Conservation (phyloP, 2,113 vertebrate genomes). For the Xiphophorus couchianus region DNA sequence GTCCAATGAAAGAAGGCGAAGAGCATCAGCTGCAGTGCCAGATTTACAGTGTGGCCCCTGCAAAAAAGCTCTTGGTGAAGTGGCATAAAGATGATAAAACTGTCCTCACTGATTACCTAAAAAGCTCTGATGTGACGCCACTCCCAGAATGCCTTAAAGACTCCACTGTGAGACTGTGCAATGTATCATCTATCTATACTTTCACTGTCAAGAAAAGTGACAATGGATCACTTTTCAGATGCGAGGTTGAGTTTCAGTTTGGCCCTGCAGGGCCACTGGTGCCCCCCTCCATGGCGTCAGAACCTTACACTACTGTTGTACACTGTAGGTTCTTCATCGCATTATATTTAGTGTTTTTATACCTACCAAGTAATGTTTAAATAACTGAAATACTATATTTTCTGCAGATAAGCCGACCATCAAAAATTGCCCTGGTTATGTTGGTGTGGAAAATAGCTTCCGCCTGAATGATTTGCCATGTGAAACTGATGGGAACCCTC, state of each 20-base stretch:
- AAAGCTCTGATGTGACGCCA: neutral
- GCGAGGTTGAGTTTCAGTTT: slow-evolving; percentile 57
- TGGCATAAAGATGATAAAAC: slow-evolving; percentile 30
- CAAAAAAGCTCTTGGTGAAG: slow-evolving; percentile 32
- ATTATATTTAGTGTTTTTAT: neutral
- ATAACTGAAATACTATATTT: neutral
- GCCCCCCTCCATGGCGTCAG: slow-evolving; percentile 17
- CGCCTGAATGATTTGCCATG: slow-evolving; percentile 20
- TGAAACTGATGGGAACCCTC: slow-evolving; percentile 50
- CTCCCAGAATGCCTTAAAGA: neutral
- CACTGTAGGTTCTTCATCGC: slow-evolving; percentile 54
- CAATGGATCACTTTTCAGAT: slow-evolving; percentile 47
- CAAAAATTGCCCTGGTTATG: neutral
- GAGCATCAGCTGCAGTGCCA: slow-evolving; percentile 57
- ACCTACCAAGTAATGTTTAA: neutral
- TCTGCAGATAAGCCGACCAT: slow-evolving; percentile 41
- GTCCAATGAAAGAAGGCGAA: slow-evolving; percentile 27
- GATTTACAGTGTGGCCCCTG: slow-evolving; percentile 42
- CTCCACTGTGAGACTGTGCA: accelerated
- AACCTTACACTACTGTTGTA: slow-evolving; percentile 26
- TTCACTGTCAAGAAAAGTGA: slow-evolving; percentile 22
- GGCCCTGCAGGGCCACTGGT: slow-evolving; percentile 27
- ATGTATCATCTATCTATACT: neutral
- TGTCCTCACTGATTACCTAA: accelerated
- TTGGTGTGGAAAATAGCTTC: slow-evolving; percentile 14